phyloP scores from a whole-genome alignment of 2,113 vertebrate genomes.

The Carettochelys insculpta region DNA sequence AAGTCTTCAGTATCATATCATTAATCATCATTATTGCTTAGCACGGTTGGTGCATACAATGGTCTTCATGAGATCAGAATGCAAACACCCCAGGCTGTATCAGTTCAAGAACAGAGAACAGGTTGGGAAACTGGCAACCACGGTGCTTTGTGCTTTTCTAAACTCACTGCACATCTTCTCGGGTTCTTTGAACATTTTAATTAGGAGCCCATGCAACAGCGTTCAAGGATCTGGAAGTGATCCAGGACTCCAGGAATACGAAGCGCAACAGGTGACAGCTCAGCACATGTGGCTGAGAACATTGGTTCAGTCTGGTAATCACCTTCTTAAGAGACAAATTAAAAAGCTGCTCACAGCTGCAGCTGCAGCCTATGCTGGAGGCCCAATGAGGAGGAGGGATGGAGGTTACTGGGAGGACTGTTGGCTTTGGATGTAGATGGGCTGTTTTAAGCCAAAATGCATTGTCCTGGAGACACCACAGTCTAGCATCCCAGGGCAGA shows the following conservation, averaged over 20 bases:
- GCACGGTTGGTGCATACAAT: constrained; percentile 49
- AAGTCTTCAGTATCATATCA: constrained; percentile 55
- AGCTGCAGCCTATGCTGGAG: background rate
- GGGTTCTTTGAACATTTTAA: constrained; percentile 61
- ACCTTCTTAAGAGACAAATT: background rate
- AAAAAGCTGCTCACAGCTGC: background rate
- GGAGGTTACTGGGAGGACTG: background rate
- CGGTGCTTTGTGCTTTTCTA: constrained; percentile 8
- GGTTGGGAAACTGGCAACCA: background rate
- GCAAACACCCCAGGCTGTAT: constrained; percentile 14
- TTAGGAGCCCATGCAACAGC: background rate
- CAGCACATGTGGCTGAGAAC: background rate
- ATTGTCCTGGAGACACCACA: too few relatives aligned
- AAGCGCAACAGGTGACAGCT: background rate
- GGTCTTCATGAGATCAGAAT: constrained; percentile 47
- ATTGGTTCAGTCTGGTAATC: rapidly evolving
- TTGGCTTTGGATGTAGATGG: background rate
- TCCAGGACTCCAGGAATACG: constrained; percentile 13
- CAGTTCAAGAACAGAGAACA: constrained; percentile 42
- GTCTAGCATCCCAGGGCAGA: too few relatives aligned
- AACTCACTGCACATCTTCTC: background rate
- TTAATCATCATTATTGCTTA: constrained; percentile 64
- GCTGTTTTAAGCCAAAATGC: background rate
- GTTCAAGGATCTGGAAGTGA: constrained; percentile 23
- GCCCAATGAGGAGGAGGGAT: rapidly evolving